Evolutionary conservation across 2,113 vertebrate genomes (phyloP).

Genomic region (Pelobates fuscus): DNA sequence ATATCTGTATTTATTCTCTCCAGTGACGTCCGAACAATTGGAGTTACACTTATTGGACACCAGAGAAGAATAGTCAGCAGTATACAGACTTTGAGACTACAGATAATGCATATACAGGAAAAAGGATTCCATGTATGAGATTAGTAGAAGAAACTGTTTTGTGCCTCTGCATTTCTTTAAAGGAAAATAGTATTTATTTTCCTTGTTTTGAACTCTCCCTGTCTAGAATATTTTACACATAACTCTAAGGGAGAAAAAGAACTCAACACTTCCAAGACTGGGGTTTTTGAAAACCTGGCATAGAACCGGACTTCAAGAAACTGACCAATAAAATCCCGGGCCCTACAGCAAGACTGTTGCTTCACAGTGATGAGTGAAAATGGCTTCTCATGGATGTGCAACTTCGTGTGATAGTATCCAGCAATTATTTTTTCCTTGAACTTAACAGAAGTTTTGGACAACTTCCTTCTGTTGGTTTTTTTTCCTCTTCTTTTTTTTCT

Average conservation of each 20-base stretch:
- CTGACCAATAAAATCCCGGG: constrained; percentile 60
- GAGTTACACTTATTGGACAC: constrained; percentile 92
- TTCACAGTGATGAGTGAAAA: constrained; percentile 64
- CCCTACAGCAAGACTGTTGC: constrained; percentile 64
- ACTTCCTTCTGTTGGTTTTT: constrained; percentile 67
- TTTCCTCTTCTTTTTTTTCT: constrained; percentile 24
- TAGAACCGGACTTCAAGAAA: constrained; percentile 61
- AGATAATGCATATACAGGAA: constrained; percentile 93
- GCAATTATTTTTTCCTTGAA: constrained; percentile 63
- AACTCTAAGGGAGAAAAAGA: constrained; percentile 24
- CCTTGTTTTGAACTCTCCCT: constrained; percentile 66
- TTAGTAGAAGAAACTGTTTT: constrained; percentile 71
- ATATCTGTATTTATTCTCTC: constrained; percentile 57
- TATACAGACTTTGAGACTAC: constrained; percentile 91
- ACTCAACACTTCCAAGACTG: constrained; percentile 66
- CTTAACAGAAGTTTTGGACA: constrained; percentile 61
- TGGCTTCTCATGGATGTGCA: constrained; percentile 67
- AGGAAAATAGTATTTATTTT: constrained; percentile 63
- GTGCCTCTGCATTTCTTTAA: constrained; percentile 84
- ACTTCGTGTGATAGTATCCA: constrained; percentile 65
- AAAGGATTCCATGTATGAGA: constrained; percentile 97
- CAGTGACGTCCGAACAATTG: constrained; percentile 93
- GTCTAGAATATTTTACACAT: constrained; percentile 60
- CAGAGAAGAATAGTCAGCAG: constrained; percentile 96
- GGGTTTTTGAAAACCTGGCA: constrained; percentile 68